phyloP scores from a whole-genome alignment of 2,113 vertebrate genomes.

The Condylura cristata region DNA sequence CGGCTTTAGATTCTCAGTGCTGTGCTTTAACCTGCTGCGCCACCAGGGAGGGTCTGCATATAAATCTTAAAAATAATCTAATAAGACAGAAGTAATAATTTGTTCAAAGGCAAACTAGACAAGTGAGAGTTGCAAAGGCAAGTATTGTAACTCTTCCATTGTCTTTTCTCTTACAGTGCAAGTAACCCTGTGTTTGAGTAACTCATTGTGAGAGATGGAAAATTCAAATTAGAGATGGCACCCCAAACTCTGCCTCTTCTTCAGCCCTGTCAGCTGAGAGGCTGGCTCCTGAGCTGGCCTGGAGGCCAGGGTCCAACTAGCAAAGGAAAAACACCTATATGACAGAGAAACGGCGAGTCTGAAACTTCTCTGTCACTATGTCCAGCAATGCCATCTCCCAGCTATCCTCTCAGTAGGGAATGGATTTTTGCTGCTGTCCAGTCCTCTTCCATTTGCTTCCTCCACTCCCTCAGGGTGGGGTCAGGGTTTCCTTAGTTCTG shows the following conservation, averaged over 20 bases:
- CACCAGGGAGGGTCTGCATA: no score
- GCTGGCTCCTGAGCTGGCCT: not conserved
- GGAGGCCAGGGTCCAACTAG: not conserved
- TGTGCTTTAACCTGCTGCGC: no score
- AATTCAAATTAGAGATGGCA: not conserved
- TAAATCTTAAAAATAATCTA: not conserved
- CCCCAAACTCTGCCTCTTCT: not conserved
- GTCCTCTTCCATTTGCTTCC: not conserved
- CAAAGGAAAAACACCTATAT: not conserved
- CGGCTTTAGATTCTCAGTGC: no score
- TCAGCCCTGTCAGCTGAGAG: not conserved
- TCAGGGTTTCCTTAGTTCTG: not conserved
- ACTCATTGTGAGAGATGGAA: not conserved
- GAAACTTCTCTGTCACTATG: accelerated
- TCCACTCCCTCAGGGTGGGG: not conserved
- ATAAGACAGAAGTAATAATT: slow-evolving; percentile 47
- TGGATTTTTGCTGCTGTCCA: not conserved
- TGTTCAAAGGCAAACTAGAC: slow-evolving; percentile 40
- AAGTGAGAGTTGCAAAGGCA: slow-evolving; percentile 41
- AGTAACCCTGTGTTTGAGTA: not conserved
- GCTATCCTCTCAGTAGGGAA: not conserved
- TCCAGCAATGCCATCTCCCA: not conserved
- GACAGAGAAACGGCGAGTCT: not conserved
- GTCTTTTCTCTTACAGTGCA: not conserved
- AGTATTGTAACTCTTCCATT: not conserved